These are phyloP conservation scores for Equus przewalskii DNA, from an alignment of 2,113 vertebrate species.

Conservation along the genomic window DNA sequence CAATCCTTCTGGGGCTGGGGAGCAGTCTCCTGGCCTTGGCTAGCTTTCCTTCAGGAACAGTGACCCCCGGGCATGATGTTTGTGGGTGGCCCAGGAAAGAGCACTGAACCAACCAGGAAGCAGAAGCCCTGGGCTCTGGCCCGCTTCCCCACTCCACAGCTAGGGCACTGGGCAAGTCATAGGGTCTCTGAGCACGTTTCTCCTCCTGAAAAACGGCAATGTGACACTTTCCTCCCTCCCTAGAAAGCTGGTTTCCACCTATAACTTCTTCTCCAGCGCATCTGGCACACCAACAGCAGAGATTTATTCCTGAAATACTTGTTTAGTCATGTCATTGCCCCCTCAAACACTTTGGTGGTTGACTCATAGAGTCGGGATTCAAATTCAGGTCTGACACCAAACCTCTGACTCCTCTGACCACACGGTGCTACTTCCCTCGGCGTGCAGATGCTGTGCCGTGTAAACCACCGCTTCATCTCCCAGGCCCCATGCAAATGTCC, in stretches of 20 bases:
- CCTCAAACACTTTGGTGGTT: neutral
- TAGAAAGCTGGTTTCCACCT: neutral
- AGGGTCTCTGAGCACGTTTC: neutral
- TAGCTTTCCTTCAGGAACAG: neutral
- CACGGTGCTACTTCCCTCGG: too few relatives aligned
- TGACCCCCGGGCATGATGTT: neutral
- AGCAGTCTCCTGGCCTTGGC: too few relatives aligned
- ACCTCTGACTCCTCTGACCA: neutral
- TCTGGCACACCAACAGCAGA: neutral
- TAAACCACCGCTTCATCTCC: neutral
- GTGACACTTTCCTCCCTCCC: neutral
- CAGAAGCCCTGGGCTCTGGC: neutral
- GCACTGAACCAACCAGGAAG: neutral
- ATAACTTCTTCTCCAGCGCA: neutral
- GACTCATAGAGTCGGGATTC: neutral
- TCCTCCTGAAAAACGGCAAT: neutral
- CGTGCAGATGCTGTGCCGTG: accelerated
- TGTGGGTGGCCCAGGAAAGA: neutral
- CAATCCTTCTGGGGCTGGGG: neutral
- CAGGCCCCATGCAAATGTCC: neutral
- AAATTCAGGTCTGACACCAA: neutral
- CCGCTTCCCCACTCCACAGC: too few relatives aligned
- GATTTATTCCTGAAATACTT: neutral
- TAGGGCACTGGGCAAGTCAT: neutral
- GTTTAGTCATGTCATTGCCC: neutral